These are phyloP conservation scores for Rousettus madagascariensis DNA, from an alignment of 2,797 vertebrate genomes.

Conservation along the genomic window DNA sequence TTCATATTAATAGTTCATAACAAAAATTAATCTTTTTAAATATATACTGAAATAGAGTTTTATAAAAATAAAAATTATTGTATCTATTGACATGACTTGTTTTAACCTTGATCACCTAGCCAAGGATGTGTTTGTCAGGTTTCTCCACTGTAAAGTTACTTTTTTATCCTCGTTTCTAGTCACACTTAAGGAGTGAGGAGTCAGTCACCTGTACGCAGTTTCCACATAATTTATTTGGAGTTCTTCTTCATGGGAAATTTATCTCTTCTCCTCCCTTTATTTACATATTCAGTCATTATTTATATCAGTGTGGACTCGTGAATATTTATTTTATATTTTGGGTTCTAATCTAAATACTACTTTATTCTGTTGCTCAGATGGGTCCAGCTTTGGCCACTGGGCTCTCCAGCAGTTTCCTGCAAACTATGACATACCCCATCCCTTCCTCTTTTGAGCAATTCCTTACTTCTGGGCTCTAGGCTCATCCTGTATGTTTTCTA, in stretches of 20 bases:
- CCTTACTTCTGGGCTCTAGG: background rate
- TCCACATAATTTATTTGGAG: background rate
- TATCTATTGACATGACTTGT: fast-evolving
- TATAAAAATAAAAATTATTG: background rate
- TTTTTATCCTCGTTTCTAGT: background rate
- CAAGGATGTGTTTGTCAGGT: no score
- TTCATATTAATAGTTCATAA: background rate
- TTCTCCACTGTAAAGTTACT: fast-evolving
- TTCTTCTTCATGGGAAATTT: background rate
- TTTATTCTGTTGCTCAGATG: background rate
- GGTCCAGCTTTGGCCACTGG: background rate
- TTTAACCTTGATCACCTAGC: fast-evolving
- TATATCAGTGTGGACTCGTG: background rate
- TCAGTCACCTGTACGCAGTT: background rate
- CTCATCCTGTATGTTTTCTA: background rate
- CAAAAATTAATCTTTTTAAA: background rate
- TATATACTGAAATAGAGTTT: background rate
- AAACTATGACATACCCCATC: background rate
- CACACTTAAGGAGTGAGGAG: background rate
- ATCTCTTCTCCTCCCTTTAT: background rate
- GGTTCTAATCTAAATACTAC: background rate
- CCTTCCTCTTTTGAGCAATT: background rate
- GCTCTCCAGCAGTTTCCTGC: background rate
- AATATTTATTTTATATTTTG: background rate
- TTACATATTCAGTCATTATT: background rate